These are phyloP conservation scores for Diachasma alloeum DNA, from an alignment of 1,140 invertebrate species.

Conservation along the genomic window DNA sequence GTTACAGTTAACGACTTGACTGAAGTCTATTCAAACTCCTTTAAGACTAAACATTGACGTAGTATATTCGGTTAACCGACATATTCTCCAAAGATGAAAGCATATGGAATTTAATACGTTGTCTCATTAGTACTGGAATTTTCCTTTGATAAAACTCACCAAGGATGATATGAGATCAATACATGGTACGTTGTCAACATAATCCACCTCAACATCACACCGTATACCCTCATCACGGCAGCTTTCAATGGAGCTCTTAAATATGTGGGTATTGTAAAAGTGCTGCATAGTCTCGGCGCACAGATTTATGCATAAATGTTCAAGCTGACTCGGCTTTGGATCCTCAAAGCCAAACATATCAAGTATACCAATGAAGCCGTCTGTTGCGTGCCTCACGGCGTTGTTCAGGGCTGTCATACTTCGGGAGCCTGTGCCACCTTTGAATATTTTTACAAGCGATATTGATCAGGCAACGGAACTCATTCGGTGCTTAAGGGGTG, in stretches of 20 bases:
- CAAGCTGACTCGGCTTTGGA: conserved; percentile 86
- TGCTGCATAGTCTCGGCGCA: conserved; percentile 98
- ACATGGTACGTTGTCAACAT: conserved; percentile 95
- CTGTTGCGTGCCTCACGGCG: conserved; percentile 90
- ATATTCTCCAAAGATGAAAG: neutral
- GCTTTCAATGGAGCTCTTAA: conserved; percentile 93
- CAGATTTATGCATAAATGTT: conserved; percentile 93
- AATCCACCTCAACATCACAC: conserved; percentile 91
- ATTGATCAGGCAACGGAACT: neutral
- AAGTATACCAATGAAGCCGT: conserved; percentile 93
- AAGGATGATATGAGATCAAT: conserved; percentile 94
- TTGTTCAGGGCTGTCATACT: conserved; percentile 92
- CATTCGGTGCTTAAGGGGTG: no score
- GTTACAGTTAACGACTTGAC: no score
- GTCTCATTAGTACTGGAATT: neutral
- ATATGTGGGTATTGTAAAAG: conserved; percentile 96
- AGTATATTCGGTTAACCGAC: no score
- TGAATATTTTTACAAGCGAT: neutral
- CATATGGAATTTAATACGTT: neutral
- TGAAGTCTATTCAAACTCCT: no score
- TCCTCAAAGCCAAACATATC: conserved; percentile 98
- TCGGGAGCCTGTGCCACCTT: conserved; percentile 79
- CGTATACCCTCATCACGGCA: conserved; percentile 92
- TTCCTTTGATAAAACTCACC: conserved; percentile 62
- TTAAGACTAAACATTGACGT: no score